Evolutionary conservation across 2,888 invertebrate genomes (phyloP).

Genomic region (Pinctada fucata): DNA sequence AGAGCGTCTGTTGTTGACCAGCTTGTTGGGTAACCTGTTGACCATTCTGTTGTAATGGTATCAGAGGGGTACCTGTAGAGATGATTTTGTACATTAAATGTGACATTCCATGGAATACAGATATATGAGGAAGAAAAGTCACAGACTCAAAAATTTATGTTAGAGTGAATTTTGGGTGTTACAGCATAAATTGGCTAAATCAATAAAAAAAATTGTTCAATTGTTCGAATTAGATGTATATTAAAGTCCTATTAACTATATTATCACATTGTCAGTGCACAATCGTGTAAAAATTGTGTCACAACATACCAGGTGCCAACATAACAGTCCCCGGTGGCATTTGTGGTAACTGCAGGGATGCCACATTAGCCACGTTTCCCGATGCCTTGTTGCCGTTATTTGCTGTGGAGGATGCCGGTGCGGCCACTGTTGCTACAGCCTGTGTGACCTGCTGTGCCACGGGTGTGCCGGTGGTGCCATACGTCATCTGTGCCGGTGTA

Average conservation of each 20-base stretch:
- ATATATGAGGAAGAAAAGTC: no score
- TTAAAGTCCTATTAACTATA: no score
- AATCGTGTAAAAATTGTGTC: no score
- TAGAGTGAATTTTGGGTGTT: no score
- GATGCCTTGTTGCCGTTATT: constrained; percentile 8
- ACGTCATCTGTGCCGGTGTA: neutral
- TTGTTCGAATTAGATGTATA: no score
- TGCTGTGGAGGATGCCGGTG: constrained; percentile 13
- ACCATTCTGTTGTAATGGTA: constrained; percentile 40
- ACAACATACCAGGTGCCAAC: constrained; percentile 44
- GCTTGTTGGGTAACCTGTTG: constrained; percentile 32
- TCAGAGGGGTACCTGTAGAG: constrained; percentile 33
- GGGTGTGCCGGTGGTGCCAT: neutral
- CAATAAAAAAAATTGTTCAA: no score
- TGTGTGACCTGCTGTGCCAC: neutral
- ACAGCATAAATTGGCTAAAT: no score
- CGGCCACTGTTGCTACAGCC: neutral
- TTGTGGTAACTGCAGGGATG: constrained; percentile 44
- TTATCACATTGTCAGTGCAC: no score
- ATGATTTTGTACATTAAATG: neutral
- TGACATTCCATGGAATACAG: neutral
- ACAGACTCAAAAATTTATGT: no score
- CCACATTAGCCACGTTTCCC: constrained; percentile 7
- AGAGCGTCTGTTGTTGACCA: constrained; percentile 53
- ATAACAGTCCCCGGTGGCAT: constrained; percentile 50